A percentile compares a stretch with the other conserved stretches of the same genome.
These are phyloP conservation scores for Helostoma temminkii DNA, from an alignment of 2,797 vertebrate species.

Conservation along the genomic window DNA sequence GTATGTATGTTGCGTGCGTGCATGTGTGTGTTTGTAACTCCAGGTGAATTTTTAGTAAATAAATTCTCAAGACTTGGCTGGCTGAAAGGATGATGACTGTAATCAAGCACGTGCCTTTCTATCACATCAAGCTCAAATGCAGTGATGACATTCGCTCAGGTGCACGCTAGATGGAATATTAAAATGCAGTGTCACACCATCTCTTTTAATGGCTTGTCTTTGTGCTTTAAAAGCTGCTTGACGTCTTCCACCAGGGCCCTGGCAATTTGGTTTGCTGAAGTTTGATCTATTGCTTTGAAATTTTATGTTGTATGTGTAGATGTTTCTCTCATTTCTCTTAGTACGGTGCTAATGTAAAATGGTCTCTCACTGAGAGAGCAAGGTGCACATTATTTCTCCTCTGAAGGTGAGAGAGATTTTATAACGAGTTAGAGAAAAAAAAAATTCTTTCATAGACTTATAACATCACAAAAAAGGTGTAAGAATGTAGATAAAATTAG, in stretches of 20 bases:
- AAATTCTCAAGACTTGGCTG: constrained; percentile 42
- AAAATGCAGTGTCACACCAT: constrained; percentile 68
- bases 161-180: constrained; percentile 68
- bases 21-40: constrained; percentile 10
- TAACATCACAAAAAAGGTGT: constrained; percentile 1
- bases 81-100: constrained; percentile 73
- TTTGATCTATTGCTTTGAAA: constrained; percentile 46
- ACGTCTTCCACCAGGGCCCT: constrained; percentile 64
- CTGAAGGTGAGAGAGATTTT: constrained; percentile 17
- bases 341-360: neutral
- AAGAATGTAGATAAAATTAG: constrained; percentile 12
- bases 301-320: constrained; percentile 26
- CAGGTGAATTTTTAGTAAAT: constrained; percentile 47
- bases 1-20: neutral
- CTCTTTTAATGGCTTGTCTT: constrained; percentile 73
- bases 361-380: constrained; percentile 13
- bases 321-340: constrained; percentile 19
- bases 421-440: constrained; percentile 13
- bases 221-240: constrained; percentile 70
- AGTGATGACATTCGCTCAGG: constrained; percentile 73
- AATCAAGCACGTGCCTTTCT: constrained; percentile 67
- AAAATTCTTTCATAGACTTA: constrained; percentile 11
- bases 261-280: constrained; percentile 44
- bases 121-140: constrained; percentile 60
- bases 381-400: constrained; percentile 3